Conservation (phyloP, 2,113 vertebrate genomes). For the Taxidea taxus region DNA sequence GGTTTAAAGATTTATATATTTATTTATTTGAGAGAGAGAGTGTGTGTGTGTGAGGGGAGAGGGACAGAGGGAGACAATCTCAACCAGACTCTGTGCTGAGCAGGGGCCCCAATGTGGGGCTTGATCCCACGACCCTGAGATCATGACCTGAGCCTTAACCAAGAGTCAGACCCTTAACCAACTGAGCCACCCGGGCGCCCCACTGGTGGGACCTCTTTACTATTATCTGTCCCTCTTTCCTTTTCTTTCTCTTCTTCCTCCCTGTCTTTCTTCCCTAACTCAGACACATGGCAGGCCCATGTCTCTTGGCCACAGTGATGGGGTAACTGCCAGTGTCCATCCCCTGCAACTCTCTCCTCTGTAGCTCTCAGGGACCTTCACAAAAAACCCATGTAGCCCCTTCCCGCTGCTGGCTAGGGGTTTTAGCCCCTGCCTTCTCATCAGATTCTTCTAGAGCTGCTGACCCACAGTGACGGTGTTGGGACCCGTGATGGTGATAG, state of each 20-base stretch:
- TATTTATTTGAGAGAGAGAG: neutral
- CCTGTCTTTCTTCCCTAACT: neutral
- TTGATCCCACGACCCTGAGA: neutral
- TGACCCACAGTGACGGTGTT: neutral
- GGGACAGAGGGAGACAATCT: neutral
- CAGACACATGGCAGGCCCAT: accelerated
- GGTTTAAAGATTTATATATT: neutral
- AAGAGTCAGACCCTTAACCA: neutral
- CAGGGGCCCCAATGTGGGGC: neutral
- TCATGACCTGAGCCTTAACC: neutral
- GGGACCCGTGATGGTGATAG: too few relatives aligned
- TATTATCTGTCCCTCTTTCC: neutral
- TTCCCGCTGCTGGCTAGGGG: neutral
- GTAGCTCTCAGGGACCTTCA: neutral
- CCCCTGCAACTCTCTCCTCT: neutral
- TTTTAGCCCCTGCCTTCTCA: neutral
- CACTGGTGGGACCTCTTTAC: neutral
- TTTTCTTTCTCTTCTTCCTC: neutral
- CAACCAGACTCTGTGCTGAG: neutral
- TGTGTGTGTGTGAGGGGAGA: neutral
- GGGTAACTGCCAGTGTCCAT: neutral
- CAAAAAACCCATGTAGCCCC: neutral
- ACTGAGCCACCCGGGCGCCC: neutral
- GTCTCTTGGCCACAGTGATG: neutral
- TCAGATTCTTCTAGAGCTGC: neutral